Base-by-base conservation (phyloP, 2,113 vertebrate genomes). In the Pseudorectes ferrugineus region DNA sequence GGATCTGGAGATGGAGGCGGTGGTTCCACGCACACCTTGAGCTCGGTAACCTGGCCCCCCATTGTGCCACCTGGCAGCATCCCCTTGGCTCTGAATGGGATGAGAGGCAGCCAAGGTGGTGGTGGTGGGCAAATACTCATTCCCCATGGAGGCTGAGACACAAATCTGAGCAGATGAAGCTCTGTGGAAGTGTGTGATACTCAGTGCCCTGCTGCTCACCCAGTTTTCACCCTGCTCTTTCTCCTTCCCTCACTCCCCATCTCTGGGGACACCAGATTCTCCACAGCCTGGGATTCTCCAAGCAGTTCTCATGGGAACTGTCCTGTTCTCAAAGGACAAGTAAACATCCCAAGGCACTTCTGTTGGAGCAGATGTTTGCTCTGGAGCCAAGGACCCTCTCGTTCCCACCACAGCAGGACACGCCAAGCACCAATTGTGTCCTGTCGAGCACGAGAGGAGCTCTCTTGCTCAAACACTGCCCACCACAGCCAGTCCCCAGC, bases 291-390 rank as follows among this genome's bases (percentile, higher is more conserved):
- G 66, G 88, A 82, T 82, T 65, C 62, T 91, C 18, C 1, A 59
- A 40, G 66, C 75, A 82, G 94, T 93, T 95, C 96, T 96, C 95
- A 94, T 75, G 95, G 93, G 94, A 95, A 91, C 49, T 18, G 2
- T 33, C 36, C 45, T 1, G 1, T 52, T 84, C 87, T 87, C 80
- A 85, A 29, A 81, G 35, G 66, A 15, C 61, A 52, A 89, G 45
- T 96, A 95, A 96, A 93, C 94, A 95, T 92, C 89, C 52, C 62
- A 92, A 33, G 36, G 38, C 35, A 49, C 86, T 95, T 79, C 26
- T 45, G 28, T 10, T 10, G 12, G 28, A 83, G 67, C 12, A 90
- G 49, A 85, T 80, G 29, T 73, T 86, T 85, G 72, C 76, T 81
- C 40, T 84, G 80, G 43, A 68, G 36, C 40, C 68, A 48, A 58